Base-by-base conservation (phyloP, 2,797 vertebrate species). In the Psittacula derbiana region DNA sequence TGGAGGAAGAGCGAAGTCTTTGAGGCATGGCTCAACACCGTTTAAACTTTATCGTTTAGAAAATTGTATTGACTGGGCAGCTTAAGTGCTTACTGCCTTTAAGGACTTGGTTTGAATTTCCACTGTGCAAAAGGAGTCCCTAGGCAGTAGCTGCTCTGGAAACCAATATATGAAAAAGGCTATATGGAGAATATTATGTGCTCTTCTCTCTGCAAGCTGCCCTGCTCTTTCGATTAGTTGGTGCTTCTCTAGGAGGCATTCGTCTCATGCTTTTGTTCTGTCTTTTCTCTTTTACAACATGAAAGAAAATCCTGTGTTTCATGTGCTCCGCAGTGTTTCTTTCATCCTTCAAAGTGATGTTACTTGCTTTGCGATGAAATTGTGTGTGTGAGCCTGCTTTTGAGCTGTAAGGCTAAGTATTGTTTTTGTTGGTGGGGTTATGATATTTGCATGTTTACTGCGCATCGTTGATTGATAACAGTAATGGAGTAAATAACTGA, bases 331-430 rank as follows among this genome's bases (percentile, higher is more conserved):
- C 0, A 0, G 80, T 46, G 47, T 55, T 90, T 30, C 36, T 92
- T 94, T 96, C 49, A 92, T 89, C 78, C 41, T 92, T 95, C 74
- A 85, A 87, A 95, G 67, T 55, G 43, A 28, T 52, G 25, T 85
- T 89, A 66, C 65, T 92, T 82, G 40, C 24, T 94, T 67, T 81
- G n/a, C 1, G 0, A 33, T 82, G 70, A 66, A 76, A 61, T 82
- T 4, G 2, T 53, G 41, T 73, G 15, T 65, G 36, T 64, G 46
- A 88, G 12, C n/a, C 95, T 92, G 64, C 30, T 83, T 92, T 91
- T 65, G 58, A 80, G 53, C 80, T 89, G 20, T 67, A 74, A 78
- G 50, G 53, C 41, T 31, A 64, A 61, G 38, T 17, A 36, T 64
- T 93, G 31, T 23, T 93, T 91, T 75, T 91, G 41, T 80, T 92